Evolutionary conservation across 2,888 invertebrate genomes (phyloP).

Genomic region (Flabesymbios commensalis): DNA sequence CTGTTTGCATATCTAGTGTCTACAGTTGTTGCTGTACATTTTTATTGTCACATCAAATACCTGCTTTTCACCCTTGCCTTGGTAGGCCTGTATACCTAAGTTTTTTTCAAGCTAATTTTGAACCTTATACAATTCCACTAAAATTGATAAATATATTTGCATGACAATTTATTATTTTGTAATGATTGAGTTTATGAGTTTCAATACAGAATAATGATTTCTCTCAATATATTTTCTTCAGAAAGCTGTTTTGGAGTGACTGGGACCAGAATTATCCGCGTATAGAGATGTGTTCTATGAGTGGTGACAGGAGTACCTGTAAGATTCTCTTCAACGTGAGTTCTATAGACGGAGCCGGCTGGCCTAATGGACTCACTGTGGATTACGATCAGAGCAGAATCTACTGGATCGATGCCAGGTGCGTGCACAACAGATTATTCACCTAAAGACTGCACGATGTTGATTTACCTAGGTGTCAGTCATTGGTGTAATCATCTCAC

Average conservation of each 20-base stretch:
- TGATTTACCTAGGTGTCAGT: neutral
- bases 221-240: conserved; percentile 58
- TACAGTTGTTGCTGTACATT: no score
- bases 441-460: neutral
- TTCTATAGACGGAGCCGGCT: conserved; percentile 67
- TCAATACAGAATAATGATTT: no score
- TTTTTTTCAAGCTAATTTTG: neutral
- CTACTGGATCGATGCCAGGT: conserved; percentile 88
- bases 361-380: conserved; percentile 85
- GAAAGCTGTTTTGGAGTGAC: conserved; percentile 89
- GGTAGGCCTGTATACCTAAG: no score
- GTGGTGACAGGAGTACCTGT: conserved; percentile 72
- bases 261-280: conserved; percentile 80
- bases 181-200: no score
- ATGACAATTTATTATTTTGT: neutral
- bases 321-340: conserved; percentile 69
- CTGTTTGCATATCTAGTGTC: no score
- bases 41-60: no score
- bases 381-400: conserved; percentile 74
- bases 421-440: no score
- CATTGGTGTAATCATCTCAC: neutral
- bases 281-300: conserved; percentile 87
- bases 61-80: no score
- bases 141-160: neutral
- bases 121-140: neutral